Base-by-base conservation (phyloP, 2,888 invertebrate genomes). In the Peribatodes rhomboidaria region DNA sequence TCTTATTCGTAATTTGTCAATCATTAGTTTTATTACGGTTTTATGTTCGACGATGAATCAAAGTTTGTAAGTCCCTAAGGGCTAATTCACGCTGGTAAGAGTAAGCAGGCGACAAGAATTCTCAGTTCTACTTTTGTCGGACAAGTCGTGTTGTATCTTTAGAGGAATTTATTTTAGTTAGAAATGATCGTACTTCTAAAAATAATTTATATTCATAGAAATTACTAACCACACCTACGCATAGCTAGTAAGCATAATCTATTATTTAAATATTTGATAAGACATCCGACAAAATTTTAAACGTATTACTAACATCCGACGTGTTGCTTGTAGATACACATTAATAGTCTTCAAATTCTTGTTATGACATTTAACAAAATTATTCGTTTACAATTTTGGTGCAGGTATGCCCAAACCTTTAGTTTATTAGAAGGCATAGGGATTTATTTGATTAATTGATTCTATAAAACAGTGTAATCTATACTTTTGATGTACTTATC, bases 361-460 rank as follows among this genome's bases (percentile, higher is more conserved):
- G 3, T 41, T n/a, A 16, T 7, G 2, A 41, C 9, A 41, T 41
- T 2, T 46, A 1, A 20, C 0, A 46, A 22, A 27, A 46, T 20
- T 6, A 22, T 1, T 42, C 11, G 42, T 22, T 0, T 8, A 27
- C 6, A 16, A 6, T 13, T 42, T 35, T 31, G 52, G 44, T 56
- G 31, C 50, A 18, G 20, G 33, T 52, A 44, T 47, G 6, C n/a
- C 1, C 33, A 16, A 20, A n/a, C 41, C 53, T 31, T 63, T 22
- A 55, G 49, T 61, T 64, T 62, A 67, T 72, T 68, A 52, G 62
- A 70, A 73, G 72, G 63, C 67, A 65, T 63, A 73, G 66, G 70
- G 72, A 65, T 79, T 77, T 74, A 68, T 71, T 75, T 82, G 83
- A 85, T 83, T 79, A 85, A 86, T 84, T 75, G 78, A 76, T 71